Percentiles rank a stretch among this genome's conserved stretches.
Conservation (phyloP, 2,888 invertebrate species). For the Microdon myrmicae region DNA sequence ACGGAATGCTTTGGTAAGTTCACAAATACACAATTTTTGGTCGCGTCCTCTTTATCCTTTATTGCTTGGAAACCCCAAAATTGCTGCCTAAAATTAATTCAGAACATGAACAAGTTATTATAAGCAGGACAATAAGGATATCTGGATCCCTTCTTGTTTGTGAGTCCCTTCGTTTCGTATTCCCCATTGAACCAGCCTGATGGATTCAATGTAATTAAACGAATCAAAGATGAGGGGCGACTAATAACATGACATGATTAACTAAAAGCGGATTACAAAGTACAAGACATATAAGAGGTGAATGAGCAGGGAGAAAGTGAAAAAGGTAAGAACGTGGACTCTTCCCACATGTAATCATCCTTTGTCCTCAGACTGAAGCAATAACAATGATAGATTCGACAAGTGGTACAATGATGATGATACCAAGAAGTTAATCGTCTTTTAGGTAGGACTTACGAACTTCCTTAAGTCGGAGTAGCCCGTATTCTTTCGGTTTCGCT, state of each 20-base stretch:
- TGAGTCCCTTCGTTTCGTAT: too few relatives aligned
- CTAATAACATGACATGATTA: conserved; percentile 52
- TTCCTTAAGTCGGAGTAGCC: too few relatives aligned
- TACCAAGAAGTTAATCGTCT: conserved; percentile 46
- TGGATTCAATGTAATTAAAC: conserved; percentile 52
- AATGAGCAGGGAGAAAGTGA: conserved; percentile 7
- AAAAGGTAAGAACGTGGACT: conserved; percentile 23
- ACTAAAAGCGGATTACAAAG: conserved; percentile 50
- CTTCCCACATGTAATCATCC: background rate
- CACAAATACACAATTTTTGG: conserved; percentile 12
- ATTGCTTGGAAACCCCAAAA: conserved; percentile 48
- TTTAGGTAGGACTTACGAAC: conserved; percentile 14
- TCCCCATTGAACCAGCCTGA: conserved; percentile 24
- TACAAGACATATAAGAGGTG: conserved; percentile 16
- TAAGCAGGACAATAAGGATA: conserved; percentile 28
- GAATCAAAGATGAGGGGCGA: conserved; percentile 49
- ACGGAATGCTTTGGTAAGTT: conserved; percentile 20
- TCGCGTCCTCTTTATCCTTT: conserved; percentile 33
- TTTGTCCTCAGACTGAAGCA: conserved; percentile 9
- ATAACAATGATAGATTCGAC: conserved; percentile 39
- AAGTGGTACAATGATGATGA: conserved; percentile 18
- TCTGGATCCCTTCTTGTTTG: background rate
- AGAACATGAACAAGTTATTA: conserved; percentile 45
- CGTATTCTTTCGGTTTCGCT: conserved; percentile 4
- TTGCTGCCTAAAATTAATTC: conserved; percentile 43